Base-by-base conservation (phyloP, 2,888 invertebrate genomes). In the Drosophila acutilabella region DNA sequence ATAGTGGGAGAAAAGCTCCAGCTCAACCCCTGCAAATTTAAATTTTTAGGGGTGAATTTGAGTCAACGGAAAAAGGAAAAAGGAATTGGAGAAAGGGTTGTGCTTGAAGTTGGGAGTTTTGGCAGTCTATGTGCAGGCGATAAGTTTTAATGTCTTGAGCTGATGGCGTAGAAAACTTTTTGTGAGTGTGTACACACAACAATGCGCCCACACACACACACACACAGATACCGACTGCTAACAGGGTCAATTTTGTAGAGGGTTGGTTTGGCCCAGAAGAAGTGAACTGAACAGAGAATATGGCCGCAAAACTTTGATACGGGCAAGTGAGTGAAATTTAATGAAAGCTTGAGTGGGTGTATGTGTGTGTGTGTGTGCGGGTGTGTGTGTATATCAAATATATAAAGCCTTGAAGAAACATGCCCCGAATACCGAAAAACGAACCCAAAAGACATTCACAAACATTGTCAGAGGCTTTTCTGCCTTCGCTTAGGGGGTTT, bases 61-160 rank as follows among this genome's bases (percentile, higher is more conserved):
- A 52, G 65, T 71, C 64, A 71, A 70, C 66, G 30, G 30, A 30
- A 30, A 30, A 30, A 51, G 50, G 52, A n/a, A 47, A 59, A 10
- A 38, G 20, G 45, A 11, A 4, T 13, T 36, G 41, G n/a, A 52
- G 57, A 41, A 44, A 30, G 45, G 38, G 56, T n/a, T 54, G 65
- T 26, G 60, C 45, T 13, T 47, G 47, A 48, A 61, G 61, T 42
- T 42, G 44, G 58, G 58, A 26, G 45, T 47, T 47, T 47, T 14
- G 10, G 30, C 30, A 38, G 45, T 45, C 40, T 67, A 58, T 64
- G 62, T 66, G 74, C 80, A 68, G 86, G 82, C 88, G 86, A 85
- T 89, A 86, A 88, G 89, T 88, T 86, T 86, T 89, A 81, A 89
- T 86, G 86, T 86, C 86, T 86, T 86, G 83, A 88, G 85, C 88